Conservation (phyloP, 2,888 invertebrate species). For the Allygus modestus region DNA sequence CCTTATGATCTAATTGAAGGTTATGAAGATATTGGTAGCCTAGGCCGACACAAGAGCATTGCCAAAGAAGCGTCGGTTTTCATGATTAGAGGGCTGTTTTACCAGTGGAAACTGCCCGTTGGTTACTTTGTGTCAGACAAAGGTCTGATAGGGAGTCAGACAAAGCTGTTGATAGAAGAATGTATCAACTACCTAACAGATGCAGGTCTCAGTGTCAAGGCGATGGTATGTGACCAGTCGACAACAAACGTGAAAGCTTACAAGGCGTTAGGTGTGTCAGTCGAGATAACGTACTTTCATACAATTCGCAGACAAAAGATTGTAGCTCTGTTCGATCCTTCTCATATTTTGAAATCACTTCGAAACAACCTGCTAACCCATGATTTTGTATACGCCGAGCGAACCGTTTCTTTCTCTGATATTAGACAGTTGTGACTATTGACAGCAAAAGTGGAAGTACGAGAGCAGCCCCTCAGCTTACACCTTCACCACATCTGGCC, state of each 20-base stretch:
- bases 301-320: slow-evolving; percentile 64
- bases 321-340: slow-evolving; percentile 68
- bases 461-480: slow-evolving; percentile 69
- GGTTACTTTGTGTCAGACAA: slow-evolving; percentile 67
- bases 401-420: slow-evolving; percentile 65
- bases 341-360: slow-evolving; percentile 68
- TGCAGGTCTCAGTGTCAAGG: slow-evolving; percentile 67
- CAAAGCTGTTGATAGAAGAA: slow-evolving; percentile 64
- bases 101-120: slow-evolving; percentile 69
- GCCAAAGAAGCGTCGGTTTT: slow-evolving; percentile 70
- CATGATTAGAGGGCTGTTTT: slow-evolving; percentile 68
- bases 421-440: slow-evolving; percentile 66
- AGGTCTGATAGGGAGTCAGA: slow-evolving; percentile 60
- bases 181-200: slow-evolving; percentile 62
- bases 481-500: slow-evolving; percentile 68
- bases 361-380: slow-evolving; percentile 67
- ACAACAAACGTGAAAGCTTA: slow-evolving; percentile 67
- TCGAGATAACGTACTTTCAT: slow-evolving; percentile 65
- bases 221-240: slow-evolving; percentile 69
- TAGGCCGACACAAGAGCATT: slow-evolving; percentile 64
- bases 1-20: slow-evolving; percentile 68
- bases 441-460: slow-evolving; percentile 64
- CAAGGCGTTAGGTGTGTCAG: slow-evolving; percentile 65
- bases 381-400: slow-evolving; percentile 64
- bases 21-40: slow-evolving; percentile 68